These are phyloP conservation scores for Psilopsiagon aymara DNA, from an alignment of 2,113 vertebrate genomes.

Conservation along the genomic window DNA sequence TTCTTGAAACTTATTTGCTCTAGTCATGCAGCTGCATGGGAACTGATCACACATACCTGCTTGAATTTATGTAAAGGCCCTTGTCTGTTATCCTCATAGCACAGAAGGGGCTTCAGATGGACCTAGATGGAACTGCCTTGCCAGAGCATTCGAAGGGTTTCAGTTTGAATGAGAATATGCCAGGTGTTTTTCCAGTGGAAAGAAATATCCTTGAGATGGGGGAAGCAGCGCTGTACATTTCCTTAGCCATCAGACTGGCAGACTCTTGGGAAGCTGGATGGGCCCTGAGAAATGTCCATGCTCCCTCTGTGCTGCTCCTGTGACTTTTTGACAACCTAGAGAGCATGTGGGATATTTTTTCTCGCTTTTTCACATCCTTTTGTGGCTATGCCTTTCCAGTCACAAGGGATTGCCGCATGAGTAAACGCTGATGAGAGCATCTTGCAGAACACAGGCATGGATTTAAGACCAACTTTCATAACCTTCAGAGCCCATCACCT, in stretches of 20 bases:
- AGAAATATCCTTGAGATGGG: background rate
- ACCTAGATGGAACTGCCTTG: background rate
- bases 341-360: background rate
- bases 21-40: background rate
- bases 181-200: background rate
- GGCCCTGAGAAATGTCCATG: accelerated
- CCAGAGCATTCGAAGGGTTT: background rate
- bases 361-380: background rate
- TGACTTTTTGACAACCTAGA: background rate
- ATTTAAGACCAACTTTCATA: background rate
- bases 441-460: background rate
- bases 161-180: background rate
- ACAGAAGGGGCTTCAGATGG: background rate
- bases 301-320: background rate
- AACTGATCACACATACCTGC: accelerated
- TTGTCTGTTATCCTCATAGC: background rate
- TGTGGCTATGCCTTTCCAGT: background rate
- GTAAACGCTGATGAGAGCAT: background rate
- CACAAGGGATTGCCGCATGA: background rate
- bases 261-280: background rate
- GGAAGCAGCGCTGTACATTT: background rate
- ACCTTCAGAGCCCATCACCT: background rate
- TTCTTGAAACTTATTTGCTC: background rate
- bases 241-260: background rate
- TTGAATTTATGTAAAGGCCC: background rate